Evolutionary conservation across 1,140 invertebrate genomes (phyloP).

Genomic region (Caenorhabditis brenneri): DNA sequence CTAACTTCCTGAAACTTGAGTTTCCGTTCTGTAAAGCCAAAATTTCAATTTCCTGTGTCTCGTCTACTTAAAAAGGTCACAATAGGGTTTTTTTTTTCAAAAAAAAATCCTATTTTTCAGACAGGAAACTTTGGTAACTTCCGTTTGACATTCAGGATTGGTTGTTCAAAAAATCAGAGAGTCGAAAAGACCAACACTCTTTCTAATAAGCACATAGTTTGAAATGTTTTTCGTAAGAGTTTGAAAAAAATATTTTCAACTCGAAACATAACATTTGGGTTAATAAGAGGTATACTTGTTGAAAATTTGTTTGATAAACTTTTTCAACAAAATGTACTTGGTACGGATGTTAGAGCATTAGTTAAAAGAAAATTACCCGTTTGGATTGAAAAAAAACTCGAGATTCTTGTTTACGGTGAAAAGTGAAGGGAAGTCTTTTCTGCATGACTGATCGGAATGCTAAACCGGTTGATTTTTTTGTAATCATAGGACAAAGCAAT

Average conservation of each 20-base stretch:
- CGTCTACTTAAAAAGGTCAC: neutral
- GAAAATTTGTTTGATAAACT: neutral
- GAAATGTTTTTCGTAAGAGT: neutral
- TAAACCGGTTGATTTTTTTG: constrained; percentile 29
- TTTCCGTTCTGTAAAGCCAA: too few species aligned
- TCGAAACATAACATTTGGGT: neutral
- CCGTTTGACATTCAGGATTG: neutral
- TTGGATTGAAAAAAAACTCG: neutral
- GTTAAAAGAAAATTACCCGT: neutral
- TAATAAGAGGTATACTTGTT: neutral
- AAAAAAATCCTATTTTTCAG: neutral
- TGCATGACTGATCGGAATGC: constrained; percentile 33
- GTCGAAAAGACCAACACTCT: neutral
- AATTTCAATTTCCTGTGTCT: neutral
- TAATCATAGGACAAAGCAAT: constrained; percentile 28
- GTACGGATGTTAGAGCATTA: neutral
- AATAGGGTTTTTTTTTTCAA: neutral
- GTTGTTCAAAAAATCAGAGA: neutral
- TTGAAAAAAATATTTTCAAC: neutral
- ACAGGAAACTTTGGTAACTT: neutral
- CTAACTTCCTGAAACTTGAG: too few species aligned
- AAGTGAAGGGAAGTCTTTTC: neutral
- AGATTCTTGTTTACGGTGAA: neutral
- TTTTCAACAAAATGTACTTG: neutral
- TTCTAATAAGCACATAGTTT: neutral